phyloP scores from a whole-genome alignment of 2,113 vertebrate species.

The Tachysurus vachellii region DNA sequence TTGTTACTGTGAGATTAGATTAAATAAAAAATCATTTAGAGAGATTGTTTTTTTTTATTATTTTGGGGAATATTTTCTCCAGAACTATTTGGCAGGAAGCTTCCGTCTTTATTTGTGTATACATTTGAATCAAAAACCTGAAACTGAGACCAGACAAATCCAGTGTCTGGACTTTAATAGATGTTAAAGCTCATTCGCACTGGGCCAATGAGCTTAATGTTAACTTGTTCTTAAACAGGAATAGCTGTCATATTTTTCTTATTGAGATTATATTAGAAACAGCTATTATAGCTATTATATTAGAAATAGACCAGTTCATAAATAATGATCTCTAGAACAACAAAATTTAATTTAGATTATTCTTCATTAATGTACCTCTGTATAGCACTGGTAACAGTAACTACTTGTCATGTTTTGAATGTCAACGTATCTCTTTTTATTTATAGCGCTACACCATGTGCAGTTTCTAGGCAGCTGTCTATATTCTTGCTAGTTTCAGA shows the following conservation, averaged over 20 bases:
- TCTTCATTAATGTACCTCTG: neutral
- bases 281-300: neutral
- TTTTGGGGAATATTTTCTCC: neutral
- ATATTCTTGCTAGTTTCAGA: neutral
- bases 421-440: neutral
- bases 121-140: neutral
- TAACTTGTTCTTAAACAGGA: neutral
- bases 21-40: neutral
- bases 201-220: neutral
- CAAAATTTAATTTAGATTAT: constrained; percentile 3
- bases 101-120: neutral
- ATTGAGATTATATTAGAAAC: too few species aligned
- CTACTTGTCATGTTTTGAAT: neutral
- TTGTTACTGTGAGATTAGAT: neutral
- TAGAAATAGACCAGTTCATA: neutral
- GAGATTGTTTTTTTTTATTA: neutral
- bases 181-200: neutral
- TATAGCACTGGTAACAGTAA: constrained; percentile 4
- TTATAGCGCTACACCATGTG: neutral
- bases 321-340: neutral
- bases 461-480: neutral
- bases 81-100: neutral
- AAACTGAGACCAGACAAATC: neutral
- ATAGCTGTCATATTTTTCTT: neutral
- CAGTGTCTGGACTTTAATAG: neutral